phyloP scores from a whole-genome alignment of 53 echinoderm and acorn worm genomes.

The Mesocentrotus franciscanus region DNA sequence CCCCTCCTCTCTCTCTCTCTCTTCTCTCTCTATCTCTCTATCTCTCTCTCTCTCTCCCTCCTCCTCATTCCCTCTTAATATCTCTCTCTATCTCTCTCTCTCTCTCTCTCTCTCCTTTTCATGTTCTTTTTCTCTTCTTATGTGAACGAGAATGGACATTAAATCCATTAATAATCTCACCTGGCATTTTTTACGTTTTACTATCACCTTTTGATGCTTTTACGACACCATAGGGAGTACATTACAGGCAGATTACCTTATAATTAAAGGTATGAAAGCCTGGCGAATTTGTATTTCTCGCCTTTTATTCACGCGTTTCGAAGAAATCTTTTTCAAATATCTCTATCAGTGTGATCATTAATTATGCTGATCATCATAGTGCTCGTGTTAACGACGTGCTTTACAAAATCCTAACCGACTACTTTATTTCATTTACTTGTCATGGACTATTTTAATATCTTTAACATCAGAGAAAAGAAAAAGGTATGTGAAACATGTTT shows the following conservation, averaged over 20 bases:
- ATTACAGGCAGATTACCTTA: not conserved
- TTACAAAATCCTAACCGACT: not conserved
- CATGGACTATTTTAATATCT: too few relatives aligned
- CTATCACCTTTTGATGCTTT: not conserved
- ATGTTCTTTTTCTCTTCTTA: not conserved
- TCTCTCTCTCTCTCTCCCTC: not conserved
- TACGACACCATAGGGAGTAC: constrained; percentile 1
- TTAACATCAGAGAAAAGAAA: too few relatives aligned
- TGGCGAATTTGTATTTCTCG: constrained; percentile 29
- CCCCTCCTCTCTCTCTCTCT: not conserved
- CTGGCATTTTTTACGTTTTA: not conserved
- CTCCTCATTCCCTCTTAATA: not conserved
- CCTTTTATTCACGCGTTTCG: not conserved
- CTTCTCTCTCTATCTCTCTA: not conserved
- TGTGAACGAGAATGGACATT: not conserved
- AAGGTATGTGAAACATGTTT: too few relatives aligned
- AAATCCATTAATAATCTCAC: not conserved
- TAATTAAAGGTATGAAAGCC: not conserved
- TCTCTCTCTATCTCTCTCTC: not conserved
- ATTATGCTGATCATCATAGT: not conserved
- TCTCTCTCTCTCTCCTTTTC: not conserved
- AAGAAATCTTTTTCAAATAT: not conserved
- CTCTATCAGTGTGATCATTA: not conserved
- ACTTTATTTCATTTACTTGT: too few relatives aligned
- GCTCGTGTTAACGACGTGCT: not conserved